Evolutionary conservation across 1,140 invertebrate species (phyloP).

Genomic region (Dicyema japonicum): DNA sequence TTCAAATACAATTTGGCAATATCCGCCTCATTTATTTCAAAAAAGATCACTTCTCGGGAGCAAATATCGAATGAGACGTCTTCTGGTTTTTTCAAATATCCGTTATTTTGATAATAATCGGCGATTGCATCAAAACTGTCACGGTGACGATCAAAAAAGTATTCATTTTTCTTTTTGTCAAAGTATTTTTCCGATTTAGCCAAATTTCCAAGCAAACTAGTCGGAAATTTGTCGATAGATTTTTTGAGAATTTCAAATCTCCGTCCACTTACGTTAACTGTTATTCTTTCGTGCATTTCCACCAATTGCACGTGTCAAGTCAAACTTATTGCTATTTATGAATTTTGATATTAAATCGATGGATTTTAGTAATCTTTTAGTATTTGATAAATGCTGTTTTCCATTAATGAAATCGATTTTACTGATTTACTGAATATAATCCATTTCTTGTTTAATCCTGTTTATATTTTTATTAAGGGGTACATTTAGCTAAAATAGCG

Average conservation of each 20-base stretch:
- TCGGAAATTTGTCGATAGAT: constrained; percentile 53
- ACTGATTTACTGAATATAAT: too few relatives aligned
- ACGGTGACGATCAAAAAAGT: constrained; percentile 19
- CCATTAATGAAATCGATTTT: too few relatives aligned
- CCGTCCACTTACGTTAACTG: constrained; percentile 85
- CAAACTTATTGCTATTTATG: too few relatives aligned
- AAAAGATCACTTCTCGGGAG: constrained; percentile 15
- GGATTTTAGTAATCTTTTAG: too few relatives aligned
- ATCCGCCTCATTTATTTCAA: constrained; percentile 13
- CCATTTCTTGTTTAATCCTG: too few relatives aligned
- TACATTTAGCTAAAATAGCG: too few relatives aligned
- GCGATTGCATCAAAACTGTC: constrained; percentile 21
- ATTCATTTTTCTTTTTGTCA: constrained; percentile 13
- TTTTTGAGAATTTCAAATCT: constrained; percentile 84
- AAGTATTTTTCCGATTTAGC: constrained; percentile 12
- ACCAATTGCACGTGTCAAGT: too few relatives aligned
- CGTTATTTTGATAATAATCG: constrained; percentile 17
- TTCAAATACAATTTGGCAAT: constrained; percentile 13
- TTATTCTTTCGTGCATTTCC: constrained; percentile 25
- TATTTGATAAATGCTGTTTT: too few relatives aligned
- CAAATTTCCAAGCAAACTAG: constrained; percentile 54
- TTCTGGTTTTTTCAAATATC: constrained; percentile 11
- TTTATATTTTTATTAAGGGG: too few relatives aligned
- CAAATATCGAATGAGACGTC: constrained; percentile 17
- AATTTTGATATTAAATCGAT: too few relatives aligned